Evolutionary conservation across 2,888 invertebrate species (phyloP), one percentile per base, ranked within the genome.

Genomic region (Dyspetes luteomarginatus): DNA sequence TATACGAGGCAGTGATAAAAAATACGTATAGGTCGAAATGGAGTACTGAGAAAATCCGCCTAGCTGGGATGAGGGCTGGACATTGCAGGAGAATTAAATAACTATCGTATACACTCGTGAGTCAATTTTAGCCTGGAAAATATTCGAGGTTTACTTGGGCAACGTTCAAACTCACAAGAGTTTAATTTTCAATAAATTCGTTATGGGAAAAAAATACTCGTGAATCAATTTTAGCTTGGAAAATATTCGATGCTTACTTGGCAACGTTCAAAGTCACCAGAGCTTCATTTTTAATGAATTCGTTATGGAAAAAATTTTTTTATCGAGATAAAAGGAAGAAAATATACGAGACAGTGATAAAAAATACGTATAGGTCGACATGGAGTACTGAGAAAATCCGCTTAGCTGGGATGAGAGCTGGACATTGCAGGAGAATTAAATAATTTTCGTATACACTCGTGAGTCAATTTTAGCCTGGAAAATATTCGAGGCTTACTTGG

Each of bases 231-330:
- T n/a, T n/a, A n/a, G n/a, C n/a, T n/a, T n/a, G n/a, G n/a, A n/a
- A n/a, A n/a, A n/a, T n/a, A n/a, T n/a, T n/a, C n/a, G n/a, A n/a
- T n/a, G n/a, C n/a, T n/a, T n/a, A n/a, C n/a, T n/a, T n/a, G n/a
- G n/a, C n/a, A n/a, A n/a, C n/a, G n/a, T n/a, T n/a, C n/a, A n/a
- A n/a, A n/a, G n/a, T n/a, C n/a, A n/a, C n/a, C n/a, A n/a, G n/a
- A n/a, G n/a, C n/a, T n/a, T n/a, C n/a, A n/a, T n/a, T n/a, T n/a
- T n/a, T n/a, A n/a, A n/a, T n/a, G n/a, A n/a, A n/a, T n/a, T n/a
- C n/a, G n/a, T n/a, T n/a, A n/a, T 55, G 62, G 30, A 58, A 19
- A n/a, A n/a, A 73, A 58, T 62, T 75, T 68, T 82, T 55, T 3
- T 36, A 9, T 36, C 7, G 5, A 12, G 1, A 12, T 36, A 12